These are phyloP conservation scores for Drosophila murphyi DNA, from an alignment of 1,140 invertebrate species.

Conservation along the genomic window DNA sequence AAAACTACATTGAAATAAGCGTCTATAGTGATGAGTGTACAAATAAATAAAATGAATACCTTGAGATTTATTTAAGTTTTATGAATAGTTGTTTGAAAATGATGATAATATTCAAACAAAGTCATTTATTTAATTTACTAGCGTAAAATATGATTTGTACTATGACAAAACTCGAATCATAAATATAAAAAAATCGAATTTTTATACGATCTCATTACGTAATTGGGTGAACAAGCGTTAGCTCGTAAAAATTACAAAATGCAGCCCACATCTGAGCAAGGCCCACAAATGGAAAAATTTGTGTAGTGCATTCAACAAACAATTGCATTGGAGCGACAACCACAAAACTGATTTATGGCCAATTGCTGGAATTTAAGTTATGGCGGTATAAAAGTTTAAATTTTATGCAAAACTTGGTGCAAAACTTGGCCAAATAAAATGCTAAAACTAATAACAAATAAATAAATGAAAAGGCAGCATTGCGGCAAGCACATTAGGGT, in stretches of 20 bases:
- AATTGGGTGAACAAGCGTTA: neutral
- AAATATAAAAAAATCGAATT: too few relatives aligned
- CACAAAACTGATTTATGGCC: conserved; percentile 44
- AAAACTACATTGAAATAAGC: conserved; percentile 11
- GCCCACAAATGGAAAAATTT: conserved; percentile 11
- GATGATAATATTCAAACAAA: too few relatives aligned
- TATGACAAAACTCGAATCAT: too few relatives aligned
- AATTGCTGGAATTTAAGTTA: conserved; percentile 44
- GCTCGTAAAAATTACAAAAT: neutral
- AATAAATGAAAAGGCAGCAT: conserved; percentile 21
- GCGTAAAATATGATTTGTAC: too few relatives aligned
- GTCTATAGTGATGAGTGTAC: neutral
- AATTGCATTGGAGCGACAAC: conserved; percentile 22
- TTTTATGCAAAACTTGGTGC: conserved; percentile 38
- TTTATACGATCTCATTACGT: neutral
- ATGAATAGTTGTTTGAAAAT: too few relatives aligned
- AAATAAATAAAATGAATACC: neutral
- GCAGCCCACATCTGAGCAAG: conserved; percentile 5
- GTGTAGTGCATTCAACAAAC: conserved; percentile 19
- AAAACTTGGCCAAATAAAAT: conserved; percentile 18
- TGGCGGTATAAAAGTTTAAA: conserved; percentile 42
- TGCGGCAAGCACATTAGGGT: conserved; percentile 39
- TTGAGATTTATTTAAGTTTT: neutral
- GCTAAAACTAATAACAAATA: conserved; percentile 29
- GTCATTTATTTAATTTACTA: too few relatives aligned